Percentiles rank a stretch among this genome's conserved stretches.
These are phyloP conservation scores for Chiridota heheva DNA, from an alignment of 35 echinoderm and acorn worm genomes.

Conservation along the genomic window DNA sequence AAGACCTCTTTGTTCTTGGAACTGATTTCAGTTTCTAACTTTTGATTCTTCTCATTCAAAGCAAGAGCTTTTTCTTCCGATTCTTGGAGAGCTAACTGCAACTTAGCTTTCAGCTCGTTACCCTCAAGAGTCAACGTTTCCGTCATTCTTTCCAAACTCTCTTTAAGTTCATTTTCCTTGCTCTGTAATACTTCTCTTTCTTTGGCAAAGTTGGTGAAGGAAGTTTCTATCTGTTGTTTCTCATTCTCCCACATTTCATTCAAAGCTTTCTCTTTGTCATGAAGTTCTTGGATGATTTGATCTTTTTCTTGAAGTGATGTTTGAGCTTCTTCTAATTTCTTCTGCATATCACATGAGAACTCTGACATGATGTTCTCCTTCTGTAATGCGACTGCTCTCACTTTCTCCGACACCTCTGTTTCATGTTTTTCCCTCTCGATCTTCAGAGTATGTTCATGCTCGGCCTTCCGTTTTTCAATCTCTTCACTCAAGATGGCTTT, in stretches of 20 bases:
- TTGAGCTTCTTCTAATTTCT: slow-evolving; percentile 53
- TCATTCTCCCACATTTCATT: slow-evolving; percentile 42
- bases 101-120: slow-evolving; percentile 3
- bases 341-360: slow-evolving; percentile 41
- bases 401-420: slow-evolving; percentile 58
- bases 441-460: slow-evolving; percentile 49
- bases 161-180: slow-evolving; percentile 23
- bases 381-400: slow-evolving; percentile 65
- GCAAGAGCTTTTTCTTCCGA: slow-evolving; percentile 31
- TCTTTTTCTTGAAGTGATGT: slow-evolving; percentile 51
- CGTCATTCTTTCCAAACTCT: slow-evolving; percentile 1
- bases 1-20: slow-evolving; percentile 82
- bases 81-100: slow-evolving; percentile 44
- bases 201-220: slow-evolving; percentile 1
- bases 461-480: slow-evolving; percentile 40
- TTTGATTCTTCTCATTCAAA: slow-evolving; percentile 53
- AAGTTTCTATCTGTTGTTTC: slow-evolving; percentile 23
- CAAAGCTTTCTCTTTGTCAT: slow-evolving; percentile 34
- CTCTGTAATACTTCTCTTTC: slow-evolving; percentile 23
- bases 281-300: slow-evolving; percentile 49
- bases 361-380: slow-evolving; percentile 75
- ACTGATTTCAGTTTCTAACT: slow-evolving; percentile 72
- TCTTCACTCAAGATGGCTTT: slow-evolving; percentile 2
- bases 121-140: neutral
- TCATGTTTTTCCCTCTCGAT: slow-evolving; percentile 60